A percentile compares a stretch with the other conserved stretches of the same genome.
Evolutionary conservation across 92 coral and sea anemone genomes (phyloP).

Genomic region (Palythoa grandiflora): DNA sequence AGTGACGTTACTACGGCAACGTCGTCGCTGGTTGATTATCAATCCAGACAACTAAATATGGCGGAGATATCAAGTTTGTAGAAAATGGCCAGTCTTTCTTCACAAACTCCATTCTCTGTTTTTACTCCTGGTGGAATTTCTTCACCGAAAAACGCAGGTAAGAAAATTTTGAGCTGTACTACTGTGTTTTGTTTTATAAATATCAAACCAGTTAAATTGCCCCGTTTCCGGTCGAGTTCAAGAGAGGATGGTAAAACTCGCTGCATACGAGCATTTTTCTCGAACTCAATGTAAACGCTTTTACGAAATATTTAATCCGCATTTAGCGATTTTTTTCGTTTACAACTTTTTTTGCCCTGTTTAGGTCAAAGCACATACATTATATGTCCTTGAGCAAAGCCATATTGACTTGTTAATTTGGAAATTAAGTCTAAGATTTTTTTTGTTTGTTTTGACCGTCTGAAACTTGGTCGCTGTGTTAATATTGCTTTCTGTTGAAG

Average conservation of each 20-base stretch:
- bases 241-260: too few relatives aligned
- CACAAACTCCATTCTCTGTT: constrained; percentile 13
- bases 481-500: too few relatives aligned
- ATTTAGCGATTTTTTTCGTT: constrained; percentile 15
- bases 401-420: neutral
- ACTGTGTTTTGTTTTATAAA: too few relatives aligned
- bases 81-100: constrained; percentile 55
- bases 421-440: neutral
- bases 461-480: too few relatives aligned
- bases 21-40: constrained; percentile 19
- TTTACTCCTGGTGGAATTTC: constrained; percentile 69
- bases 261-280: too few relatives aligned
- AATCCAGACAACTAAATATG: constrained; percentile 46
- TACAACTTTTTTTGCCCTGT: neutral
- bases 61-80: constrained; percentile 27
- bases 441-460: neutral
- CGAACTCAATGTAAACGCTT: neutral
- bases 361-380: neutral
- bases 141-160: constrained; percentile 76
- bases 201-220: too few relatives aligned
- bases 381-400: neutral
- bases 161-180: neutral
- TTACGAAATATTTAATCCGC: neutral
- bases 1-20: constrained; percentile 24
- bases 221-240: too few relatives aligned